These are phyloP conservation scores for Rhynchonycteris naso DNA, from an alignment of 2,797 vertebrate species.

Conservation along the genomic window DNA sequence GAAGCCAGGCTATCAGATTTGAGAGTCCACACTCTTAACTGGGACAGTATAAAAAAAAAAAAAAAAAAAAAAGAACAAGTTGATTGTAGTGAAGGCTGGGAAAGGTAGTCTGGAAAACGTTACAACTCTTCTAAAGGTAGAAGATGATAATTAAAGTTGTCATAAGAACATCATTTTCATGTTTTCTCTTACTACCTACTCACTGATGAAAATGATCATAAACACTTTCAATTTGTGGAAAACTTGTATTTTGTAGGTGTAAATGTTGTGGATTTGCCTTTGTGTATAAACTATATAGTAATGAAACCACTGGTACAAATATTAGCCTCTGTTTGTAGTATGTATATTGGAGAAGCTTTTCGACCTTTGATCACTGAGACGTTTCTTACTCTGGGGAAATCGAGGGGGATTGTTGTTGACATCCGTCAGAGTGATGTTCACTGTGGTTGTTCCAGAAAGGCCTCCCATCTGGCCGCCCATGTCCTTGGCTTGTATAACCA, in stretches of 20 bases:
- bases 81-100: neutral
- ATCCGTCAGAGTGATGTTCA: slow-evolving; percentile 95
- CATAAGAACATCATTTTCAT: neutral
- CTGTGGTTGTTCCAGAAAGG: slow-evolving; percentile 94
- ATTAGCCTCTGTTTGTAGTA: neutral
- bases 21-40: neutral
- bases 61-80: neutral
- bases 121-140: neutral
- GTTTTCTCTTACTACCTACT: neutral
- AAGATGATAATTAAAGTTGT: neutral
- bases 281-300: neutral
- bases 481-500: slow-evolving; percentile 98
- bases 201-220: neutral
- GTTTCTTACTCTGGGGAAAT: slow-evolving; percentile 94
- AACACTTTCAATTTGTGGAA: neutral
- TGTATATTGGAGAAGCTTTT: slow-evolving; percentile 48
- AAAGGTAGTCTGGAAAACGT: neutral
- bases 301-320: neutral
- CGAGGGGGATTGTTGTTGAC: slow-evolving; percentile 98
- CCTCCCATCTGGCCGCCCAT: slow-evolving; percentile 99
- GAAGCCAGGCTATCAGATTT: neutral
- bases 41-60: neutral
- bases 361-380: neutral
- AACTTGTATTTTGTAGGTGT: neutral
- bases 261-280: neutral